These are phyloP conservation scores for Meloidogyne exigua DNA, from an alignment of 1,140 invertebrate species.

Conservation along the genomic window DNA sequence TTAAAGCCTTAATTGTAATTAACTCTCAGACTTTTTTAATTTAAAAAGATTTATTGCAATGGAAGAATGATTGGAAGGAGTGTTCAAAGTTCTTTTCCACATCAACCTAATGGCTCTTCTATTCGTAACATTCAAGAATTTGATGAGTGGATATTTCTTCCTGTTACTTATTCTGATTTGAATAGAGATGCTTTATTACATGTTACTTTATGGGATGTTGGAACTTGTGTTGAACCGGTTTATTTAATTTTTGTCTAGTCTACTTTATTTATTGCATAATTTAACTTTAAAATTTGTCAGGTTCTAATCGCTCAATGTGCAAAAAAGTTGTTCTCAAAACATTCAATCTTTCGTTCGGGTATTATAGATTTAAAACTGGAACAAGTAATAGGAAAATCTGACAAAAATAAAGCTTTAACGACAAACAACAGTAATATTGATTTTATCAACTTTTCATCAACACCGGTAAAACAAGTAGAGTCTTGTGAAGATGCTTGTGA, in stretches of 20 bases:
- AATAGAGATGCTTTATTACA: constrained; percentile 83
- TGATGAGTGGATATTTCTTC: constrained; percentile 95
- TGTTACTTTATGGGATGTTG: constrained; percentile 88
- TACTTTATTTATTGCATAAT: no score
- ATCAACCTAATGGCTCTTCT: neutral
- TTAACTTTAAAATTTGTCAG: constrained; percentile 15
- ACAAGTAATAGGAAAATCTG: constrained; percentile 9
- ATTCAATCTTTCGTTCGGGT: constrained; percentile 54
- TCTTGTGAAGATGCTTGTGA: constrained; percentile 13
- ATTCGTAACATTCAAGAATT: constrained; percentile 71
- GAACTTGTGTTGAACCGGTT: constrained; percentile 76
- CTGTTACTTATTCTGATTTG: constrained; percentile 85
- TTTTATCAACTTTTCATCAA: neutral
- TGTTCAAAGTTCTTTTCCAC: constrained; percentile 81
- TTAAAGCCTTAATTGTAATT: no score
- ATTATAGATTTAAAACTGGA: constrained; percentile 38
- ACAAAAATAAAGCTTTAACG: neutral
- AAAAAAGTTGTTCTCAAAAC: constrained; percentile 72
- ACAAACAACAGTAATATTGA: neutral
- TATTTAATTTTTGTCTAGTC: no score
- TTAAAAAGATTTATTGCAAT: constrained; percentile 83
- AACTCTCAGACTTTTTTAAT: constrained; percentile 7
- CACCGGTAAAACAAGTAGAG: constrained; percentile 6
- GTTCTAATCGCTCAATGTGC: constrained; percentile 48
- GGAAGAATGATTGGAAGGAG: constrained; percentile 80